A percentile compares a stretch with the other conserved stretches of the same genome.
Conservation (phyloP, 2,113 vertebrate species). For the Oncorhynchus mykiss region DNA sequence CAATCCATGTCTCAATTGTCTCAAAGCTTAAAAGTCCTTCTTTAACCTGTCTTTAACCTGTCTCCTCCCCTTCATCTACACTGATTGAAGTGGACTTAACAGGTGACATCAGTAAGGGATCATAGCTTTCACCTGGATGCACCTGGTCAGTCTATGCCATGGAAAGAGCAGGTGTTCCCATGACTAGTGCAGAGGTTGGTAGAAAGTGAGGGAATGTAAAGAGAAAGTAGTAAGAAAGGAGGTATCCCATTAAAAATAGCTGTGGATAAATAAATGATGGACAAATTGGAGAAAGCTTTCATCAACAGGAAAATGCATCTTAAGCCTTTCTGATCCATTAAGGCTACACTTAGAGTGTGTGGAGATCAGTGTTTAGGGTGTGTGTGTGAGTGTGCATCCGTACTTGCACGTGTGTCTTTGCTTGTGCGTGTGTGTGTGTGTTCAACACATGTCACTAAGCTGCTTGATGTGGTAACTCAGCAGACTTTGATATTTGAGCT, state of each 20-base stretch:
- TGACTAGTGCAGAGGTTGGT: conserved; percentile 1
- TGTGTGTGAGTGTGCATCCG: not conserved
- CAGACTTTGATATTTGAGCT: conserved; percentile 35
- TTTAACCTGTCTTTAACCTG: too few relatives aligned
- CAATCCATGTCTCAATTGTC: too few relatives aligned
- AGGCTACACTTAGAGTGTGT: not conserved
- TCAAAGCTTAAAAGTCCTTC: too few relatives aligned
- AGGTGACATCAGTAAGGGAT: too few relatives aligned
- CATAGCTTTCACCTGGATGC: too few relatives aligned
- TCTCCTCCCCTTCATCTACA: too few relatives aligned
- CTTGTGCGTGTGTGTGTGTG: not conserved
- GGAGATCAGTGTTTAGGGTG: not conserved
- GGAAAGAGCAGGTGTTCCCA: too few relatives aligned
- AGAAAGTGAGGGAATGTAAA: not conserved
- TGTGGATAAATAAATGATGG: not conserved
- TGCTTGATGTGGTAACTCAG: conserved; percentile 19
- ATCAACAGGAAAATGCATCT: too few relatives aligned
- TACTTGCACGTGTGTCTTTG: not conserved
- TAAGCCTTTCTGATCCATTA: not conserved
- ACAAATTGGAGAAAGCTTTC: too few relatives aligned
- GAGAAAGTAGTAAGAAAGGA: not conserved
- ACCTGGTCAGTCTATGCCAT: too few relatives aligned
- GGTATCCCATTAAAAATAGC: not conserved
- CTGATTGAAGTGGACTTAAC: too few relatives aligned
- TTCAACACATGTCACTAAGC: conserved; percentile 33